Evolutionary conservation across 2,113 vertebrate genomes (phyloP).

Genomic region (Takifugu flavidus): DNA sequence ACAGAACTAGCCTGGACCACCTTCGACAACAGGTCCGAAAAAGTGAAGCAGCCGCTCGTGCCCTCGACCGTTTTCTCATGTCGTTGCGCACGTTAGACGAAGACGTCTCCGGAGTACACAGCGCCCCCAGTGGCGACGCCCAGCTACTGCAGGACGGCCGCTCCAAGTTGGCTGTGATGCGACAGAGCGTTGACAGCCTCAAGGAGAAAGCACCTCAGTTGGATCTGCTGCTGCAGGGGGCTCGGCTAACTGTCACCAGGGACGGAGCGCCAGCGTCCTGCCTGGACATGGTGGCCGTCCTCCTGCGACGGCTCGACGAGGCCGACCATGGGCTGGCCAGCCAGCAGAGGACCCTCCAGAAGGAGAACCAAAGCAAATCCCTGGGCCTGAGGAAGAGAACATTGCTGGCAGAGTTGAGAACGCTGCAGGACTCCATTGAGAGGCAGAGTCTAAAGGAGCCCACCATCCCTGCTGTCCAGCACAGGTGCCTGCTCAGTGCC

Average conservation of each 20-base stretch:
- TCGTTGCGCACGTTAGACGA: constrained; percentile 75
- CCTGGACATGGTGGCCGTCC: constrained; percentile 73
- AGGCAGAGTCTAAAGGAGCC: constrained; percentile 84
- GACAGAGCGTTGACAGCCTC: constrained; percentile 70
- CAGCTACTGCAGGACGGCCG: constrained; percentile 49
- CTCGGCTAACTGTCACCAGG: constrained; percentile 72
- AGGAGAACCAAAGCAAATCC: constrained; percentile 60
- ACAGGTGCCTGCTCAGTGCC: constrained; percentile 72
- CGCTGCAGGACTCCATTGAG: constrained; percentile 72
- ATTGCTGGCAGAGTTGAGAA: constrained; percentile 79
- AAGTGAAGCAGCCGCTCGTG: constrained; percentile 73
- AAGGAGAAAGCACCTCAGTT: constrained; percentile 80
- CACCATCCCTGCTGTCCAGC: constrained; percentile 85
- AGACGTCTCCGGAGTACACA: constrained; percentile 54
- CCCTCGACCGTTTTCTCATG: constrained; percentile 82
- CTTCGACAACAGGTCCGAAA: constrained; percentile 75
- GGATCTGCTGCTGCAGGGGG: constrained; percentile 77
- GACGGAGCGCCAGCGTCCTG: constrained; percentile 71
- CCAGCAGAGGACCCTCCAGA: constrained; percentile 61
- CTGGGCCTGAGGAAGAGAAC: constrained; percentile 73
- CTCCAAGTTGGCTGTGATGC: constrained; percentile 53
- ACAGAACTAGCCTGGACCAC: constrained; percentile 78
- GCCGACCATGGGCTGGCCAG: constrained; percentile 16
- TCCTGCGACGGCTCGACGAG: constrained; percentile 64
- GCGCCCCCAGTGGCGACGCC: constrained; percentile 42